These are phyloP conservation scores for Scalopus aquaticus DNA, from an alignment of 2,113 vertebrate species.

Conservation along the genomic window DNA sequence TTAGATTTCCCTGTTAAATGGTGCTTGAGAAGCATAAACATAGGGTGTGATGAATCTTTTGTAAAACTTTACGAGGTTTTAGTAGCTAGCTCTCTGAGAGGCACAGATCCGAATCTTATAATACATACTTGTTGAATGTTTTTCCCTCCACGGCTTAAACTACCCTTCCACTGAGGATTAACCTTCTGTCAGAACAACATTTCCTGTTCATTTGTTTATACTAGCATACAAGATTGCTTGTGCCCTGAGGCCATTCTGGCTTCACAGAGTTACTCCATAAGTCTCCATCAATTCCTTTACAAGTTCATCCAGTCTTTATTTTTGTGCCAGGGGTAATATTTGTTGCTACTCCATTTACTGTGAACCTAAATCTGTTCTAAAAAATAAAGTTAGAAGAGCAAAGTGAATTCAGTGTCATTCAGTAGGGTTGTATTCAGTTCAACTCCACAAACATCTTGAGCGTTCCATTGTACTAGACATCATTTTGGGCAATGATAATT, in stretches of 20 bases:
- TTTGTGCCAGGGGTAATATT: neutral
- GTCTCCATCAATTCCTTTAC: neutral
- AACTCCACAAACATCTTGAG: neutral
- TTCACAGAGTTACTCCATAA: neutral
- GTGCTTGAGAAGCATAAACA: neutral
- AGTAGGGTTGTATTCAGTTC: neutral
- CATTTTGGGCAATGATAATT: neutral
- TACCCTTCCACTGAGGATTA: neutral
- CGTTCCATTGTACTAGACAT: neutral
- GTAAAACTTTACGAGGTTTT: neutral
- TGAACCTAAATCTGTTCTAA: neutral
- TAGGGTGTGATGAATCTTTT: neutral
- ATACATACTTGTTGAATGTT: neutral
- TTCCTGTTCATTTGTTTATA: neutral
- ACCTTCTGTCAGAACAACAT: neutral
- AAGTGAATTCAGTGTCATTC: neutral
- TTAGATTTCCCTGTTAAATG: neutral
- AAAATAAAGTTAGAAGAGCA: neutral
- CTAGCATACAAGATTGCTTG: neutral
- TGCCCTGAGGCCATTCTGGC: neutral
- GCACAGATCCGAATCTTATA: neutral
- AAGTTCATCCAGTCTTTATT: neutral
- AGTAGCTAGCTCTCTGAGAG: neutral
- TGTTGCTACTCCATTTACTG: neutral
- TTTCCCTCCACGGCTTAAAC: neutral